Evolutionary conservation across 2,888 invertebrate species (phyloP).

Genomic region (Latrodectus elegans): DNA sequence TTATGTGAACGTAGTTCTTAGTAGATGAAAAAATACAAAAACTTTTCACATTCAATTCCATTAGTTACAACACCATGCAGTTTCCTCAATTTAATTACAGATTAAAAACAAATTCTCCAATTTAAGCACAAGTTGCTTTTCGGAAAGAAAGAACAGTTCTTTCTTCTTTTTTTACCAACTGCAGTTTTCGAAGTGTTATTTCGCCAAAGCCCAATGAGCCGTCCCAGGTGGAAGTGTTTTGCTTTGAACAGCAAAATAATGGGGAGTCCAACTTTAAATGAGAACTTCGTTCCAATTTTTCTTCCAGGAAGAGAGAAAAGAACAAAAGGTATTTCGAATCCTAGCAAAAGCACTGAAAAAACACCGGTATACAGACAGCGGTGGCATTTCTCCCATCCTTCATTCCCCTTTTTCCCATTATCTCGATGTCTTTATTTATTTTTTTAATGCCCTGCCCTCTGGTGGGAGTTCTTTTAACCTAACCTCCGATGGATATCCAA

Average conservation of each 20-base stretch:
- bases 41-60: no score
- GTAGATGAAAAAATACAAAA: no score
- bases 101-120: neutral
- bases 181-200: neutral
- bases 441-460: neutral
- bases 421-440: conserved; percentile 3
- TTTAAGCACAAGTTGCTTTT: neutral
- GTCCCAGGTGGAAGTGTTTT: neutral
- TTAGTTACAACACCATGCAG: no score
- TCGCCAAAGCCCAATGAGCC: neutral
- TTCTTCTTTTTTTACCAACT: neutral
- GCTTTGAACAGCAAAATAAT: no score
- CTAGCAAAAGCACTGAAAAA: neutral
- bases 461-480: conserved; percentile 3
- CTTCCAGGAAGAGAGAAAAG: neutral
- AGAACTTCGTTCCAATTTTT: neutral
- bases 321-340: neutral
- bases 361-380: neutral
- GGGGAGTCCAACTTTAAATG: neutral
- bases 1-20: no score
- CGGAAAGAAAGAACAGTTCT: neutral
- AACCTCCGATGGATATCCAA: conserved; percentile 3
- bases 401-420: conserved; percentile 1
- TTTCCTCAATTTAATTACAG: no score
- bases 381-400: neutral